Evolutionary conservation across 2,888 invertebrate genomes (phyloP), one percentile per base, ranked within the genome.

Genomic region (Phyllotreta cruciferae): DNA sequence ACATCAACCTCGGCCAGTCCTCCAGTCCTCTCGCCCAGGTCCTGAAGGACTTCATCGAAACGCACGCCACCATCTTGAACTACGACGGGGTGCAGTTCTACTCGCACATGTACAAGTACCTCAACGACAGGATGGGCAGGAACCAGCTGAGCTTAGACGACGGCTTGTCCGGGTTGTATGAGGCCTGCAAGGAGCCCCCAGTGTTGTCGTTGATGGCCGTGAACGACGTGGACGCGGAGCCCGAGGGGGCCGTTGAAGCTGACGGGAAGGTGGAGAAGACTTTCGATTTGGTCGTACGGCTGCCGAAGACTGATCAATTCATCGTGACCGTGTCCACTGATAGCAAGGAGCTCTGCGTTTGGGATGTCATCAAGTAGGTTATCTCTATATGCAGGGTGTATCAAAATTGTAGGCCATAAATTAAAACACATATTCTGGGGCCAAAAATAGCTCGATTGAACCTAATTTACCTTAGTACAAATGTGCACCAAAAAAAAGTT

Each of bases 51-150:
- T 87, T 91, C 64, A 84, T 94, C 63, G 89, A 90, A 79, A 84
- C 86, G 0, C 88, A 91, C 72, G 86, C 90, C 4, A 86, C 86
- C 73, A 89, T 91, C 10, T 81, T 95, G 57, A 89, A 88, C 74
- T 91, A 91, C 72, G 94, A 94, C 78, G 92, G 92, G 37, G 85
- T 89, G 74, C 94, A 95, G 80, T 88, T 94, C 74, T 92, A 90
- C 73, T 88, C 93, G 2, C 87, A 93, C 67, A 81, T 90, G 66
- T 85, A 82, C 75, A 81, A 79, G 71, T 85, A 82, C 75, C 71
- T 85, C 62, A 80, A 82, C 67, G 78, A 78, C 14, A 79, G 79
- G 68, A 66, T 73, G 61, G 62, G 79, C 79, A 77, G 76, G 62
- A 73, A 72, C 14, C 75, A 74, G 64, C 64, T 75, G 42, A 77